phyloP scores from a whole-genome alignment of 2,888 invertebrate species.

The Pinctada fucata region DNA sequence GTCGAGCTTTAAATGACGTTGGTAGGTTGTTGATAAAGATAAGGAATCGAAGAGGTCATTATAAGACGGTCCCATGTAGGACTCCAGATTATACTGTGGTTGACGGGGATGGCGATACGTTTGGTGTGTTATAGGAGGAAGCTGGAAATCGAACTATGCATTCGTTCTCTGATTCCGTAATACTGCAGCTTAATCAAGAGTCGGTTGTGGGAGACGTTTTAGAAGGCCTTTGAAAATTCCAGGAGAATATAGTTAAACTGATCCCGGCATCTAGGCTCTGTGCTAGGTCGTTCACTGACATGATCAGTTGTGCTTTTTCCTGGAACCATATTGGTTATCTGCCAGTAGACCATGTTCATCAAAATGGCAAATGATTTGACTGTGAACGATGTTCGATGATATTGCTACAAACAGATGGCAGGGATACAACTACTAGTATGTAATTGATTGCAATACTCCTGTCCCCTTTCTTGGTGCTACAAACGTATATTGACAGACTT shows the following conservation, averaged over 20 bases:
- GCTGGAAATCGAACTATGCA: not conserved
- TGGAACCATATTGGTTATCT: slow-evolving; percentile 3
- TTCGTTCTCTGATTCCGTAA: not conserved
- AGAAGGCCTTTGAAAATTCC: not conserved
- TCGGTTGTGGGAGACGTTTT: not conserved
- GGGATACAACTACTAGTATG: not conserved
- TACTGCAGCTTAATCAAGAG: not conserved
- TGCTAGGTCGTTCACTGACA: too few relatives aligned
- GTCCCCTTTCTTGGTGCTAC: not conserved
- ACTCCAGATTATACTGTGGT: too few relatives aligned
- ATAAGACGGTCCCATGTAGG: too few relatives aligned
- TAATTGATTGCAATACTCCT: not conserved
- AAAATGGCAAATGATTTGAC: not conserved
- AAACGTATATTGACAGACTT: not conserved
- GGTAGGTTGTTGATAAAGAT: too few relatives aligned
- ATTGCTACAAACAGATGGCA: not conserved
- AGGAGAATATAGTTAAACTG: not conserved
- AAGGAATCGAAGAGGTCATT: too few relatives aligned
- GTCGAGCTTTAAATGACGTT: too few relatives aligned
- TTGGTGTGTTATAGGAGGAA: not conserved
- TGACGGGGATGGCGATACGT: not conserved
- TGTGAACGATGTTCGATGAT: not conserved
- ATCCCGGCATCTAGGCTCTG: not conserved
- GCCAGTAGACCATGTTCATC: not conserved
- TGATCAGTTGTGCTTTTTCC: not conserved